Evolutionary conservation across 2,113 vertebrate species (phyloP).

Genomic region (Ceyx melanurus): DNA sequence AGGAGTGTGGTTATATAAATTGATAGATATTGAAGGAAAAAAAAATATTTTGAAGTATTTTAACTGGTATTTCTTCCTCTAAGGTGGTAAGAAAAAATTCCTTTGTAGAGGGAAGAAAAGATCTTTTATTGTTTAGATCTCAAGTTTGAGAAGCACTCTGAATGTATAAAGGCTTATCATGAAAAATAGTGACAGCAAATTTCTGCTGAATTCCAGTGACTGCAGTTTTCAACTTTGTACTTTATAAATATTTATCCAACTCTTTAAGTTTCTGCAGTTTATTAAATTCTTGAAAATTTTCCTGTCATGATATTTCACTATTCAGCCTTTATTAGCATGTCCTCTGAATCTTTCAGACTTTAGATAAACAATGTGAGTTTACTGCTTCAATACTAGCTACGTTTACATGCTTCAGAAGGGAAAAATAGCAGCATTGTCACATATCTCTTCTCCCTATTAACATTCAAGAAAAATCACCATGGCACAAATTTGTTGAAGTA

Average conservation of each 20-base stretch:
- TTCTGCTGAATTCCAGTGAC: conserved; percentile 14
- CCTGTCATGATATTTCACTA: not conserved
- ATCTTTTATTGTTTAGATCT: conserved; percentile 15
- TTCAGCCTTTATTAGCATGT: not conserved
- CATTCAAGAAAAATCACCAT: not conserved
- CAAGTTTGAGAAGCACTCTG: not conserved
- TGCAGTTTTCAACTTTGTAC: conserved; percentile 13
- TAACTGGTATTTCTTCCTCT: not conserved
- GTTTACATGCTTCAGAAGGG: not conserved
- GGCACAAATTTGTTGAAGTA: not conserved
- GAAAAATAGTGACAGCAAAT: conserved; percentile 10
- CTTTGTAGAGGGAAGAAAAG: not conserved
- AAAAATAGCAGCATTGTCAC: not conserved
- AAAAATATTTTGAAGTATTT: not conserved
- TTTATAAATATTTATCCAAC: conserved; percentile 60
- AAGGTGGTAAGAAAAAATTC: not conserved
- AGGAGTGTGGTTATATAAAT: not conserved
- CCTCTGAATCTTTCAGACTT: not conserved
- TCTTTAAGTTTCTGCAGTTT: not conserved
- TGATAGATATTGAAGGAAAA: not conserved
- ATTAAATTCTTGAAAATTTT: conserved; percentile 18
- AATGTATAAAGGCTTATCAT: conserved; percentile 30
- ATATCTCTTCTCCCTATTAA: not conserved
- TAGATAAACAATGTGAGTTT: not conserved
- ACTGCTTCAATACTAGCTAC: not conserved